Evolutionary conservation across 2,888 invertebrate species (phyloP).

Genomic region (Synanthedon formicaeformis): DNA sequence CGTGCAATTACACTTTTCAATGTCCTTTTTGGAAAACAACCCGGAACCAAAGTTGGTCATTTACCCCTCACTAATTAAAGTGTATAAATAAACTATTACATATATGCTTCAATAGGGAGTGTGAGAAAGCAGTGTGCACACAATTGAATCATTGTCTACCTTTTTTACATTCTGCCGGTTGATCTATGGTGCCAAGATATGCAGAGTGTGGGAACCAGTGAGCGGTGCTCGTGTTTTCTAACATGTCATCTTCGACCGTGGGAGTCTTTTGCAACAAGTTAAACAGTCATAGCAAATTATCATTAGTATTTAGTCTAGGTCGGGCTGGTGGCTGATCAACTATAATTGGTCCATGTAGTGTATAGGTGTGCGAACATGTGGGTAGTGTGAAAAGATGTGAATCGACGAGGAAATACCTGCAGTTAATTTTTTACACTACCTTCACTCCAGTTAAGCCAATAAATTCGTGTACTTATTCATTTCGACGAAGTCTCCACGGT

Average conservation of each 20-base stretch:
- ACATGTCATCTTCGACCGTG: slow-evolving; percentile 63
- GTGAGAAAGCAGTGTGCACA: slow-evolving; percentile 66
- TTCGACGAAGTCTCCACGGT: too few relatives aligned
- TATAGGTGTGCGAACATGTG: too few relatives aligned
- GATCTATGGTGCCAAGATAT: slow-evolving; percentile 67
- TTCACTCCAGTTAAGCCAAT: too few relatives aligned
- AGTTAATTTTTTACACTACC: too few relatives aligned
- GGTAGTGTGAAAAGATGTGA: too few relatives aligned
- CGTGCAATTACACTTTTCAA: slow-evolving; percentile 1
- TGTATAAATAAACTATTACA: slow-evolving; percentile 31
- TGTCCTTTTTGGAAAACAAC: slow-evolving; percentile 12
- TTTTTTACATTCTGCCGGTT: slow-evolving; percentile 60
- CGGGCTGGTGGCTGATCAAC: not conserved
- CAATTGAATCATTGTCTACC: slow-evolving; percentile 66
- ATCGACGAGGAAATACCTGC: too few relatives aligned
- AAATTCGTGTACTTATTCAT: too few relatives aligned
- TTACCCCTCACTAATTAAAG: slow-evolving; percentile 60
- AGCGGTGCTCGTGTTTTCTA: slow-evolving; percentile 46
- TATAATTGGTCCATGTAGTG: too few relatives aligned
- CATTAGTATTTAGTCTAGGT: not conserved
- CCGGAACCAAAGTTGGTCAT: slow-evolving; percentile 56
- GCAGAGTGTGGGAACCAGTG: slow-evolving; percentile 64
- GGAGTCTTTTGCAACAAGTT: slow-evolving; percentile 22
- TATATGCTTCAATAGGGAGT: slow-evolving; percentile 47
- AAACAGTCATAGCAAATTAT: not conserved